Evolutionary conservation across 2,888 invertebrate genomes (phyloP), one percentile per base, ranked within the genome.

Genomic region (Gerosis bhagava): DNA sequence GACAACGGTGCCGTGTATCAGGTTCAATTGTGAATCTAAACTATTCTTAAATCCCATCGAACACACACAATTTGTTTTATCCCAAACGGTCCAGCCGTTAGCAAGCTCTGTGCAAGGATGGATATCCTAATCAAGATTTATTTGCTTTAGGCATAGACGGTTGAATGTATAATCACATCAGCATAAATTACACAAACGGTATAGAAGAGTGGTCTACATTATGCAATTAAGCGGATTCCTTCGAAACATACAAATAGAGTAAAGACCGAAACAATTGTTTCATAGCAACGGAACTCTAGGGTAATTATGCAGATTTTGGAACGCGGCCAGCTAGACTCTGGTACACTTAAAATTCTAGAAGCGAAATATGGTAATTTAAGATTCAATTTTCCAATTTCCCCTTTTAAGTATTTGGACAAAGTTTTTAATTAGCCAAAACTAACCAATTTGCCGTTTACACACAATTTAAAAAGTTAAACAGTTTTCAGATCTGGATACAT

Each of bases 221-320:
- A 46, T 39, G 46, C 46, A 60, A 63, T 63, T 62, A 62, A 57
- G 53, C 50, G 53, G 59, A 55, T 59, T 52, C 52, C 53, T 46
- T 50, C 44, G 50, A 56, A 53, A 60, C 54, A 58, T 55, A 57
- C 58, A 59, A 56, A 58, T 59, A 59, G 56, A 47, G 51, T 51
- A 46, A 46, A 26, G 48, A 46, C 46, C 39, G 49, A 40, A 45
- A 37, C 49, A 51, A 54, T 54, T 50, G 52, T 51, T 45, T 51
- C 54, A 48, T 51, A 46, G 45, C 43, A 35, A 35, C 24, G 22
- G 34, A 41, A 41, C 47, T 47, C 34, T 25, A 39, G 54, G 50
- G 54, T 50, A 58, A 58, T 58, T 56, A 54, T 51, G 50, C 51
- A 36, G 42, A 47, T 47, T 26, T 51, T 58, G 57, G 57, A 54